Evolutionary conservation across 2,888 invertebrate species (phyloP), one percentile per base, ranked within the genome.

Genomic region (Clunio marinus): DNA sequence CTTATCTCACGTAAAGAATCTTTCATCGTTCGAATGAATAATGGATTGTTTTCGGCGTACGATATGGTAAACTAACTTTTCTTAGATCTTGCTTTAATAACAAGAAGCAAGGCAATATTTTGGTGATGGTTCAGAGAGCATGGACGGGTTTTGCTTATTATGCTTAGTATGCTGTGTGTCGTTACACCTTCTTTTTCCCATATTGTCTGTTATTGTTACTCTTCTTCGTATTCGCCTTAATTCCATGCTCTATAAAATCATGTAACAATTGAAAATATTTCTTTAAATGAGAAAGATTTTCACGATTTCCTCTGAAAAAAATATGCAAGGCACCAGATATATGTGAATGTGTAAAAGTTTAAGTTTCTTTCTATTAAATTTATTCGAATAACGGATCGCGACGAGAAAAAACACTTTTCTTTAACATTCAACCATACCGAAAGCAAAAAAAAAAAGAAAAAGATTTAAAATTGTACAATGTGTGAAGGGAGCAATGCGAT

Each of bases 21-120:
- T 65, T 28, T 22, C n/a, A 41, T 45, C 55, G 66, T 66, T 51
- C 32, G 66, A 66, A 66, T 55, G 66, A 55, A 55, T 66, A 65
- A 55, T 66, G 66, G 55, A 35, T 63, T 15, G 25, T n/a, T 37
- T 22, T 35, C 22, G n/a, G 66, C 22, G 62, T 55, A 66, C 55
- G 66, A 66, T 66, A 66, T 66, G 66, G 66, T 66, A 55, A 65
- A 66, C 66, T 66, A 66, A 66, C n/a, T 66, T 66, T 55, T 66
- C 66, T 32, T 32, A 66, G 66, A 66, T 66, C 28, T 66, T n/a
- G n/a, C 66, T 66, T 24, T 20, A 51, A 20, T 17, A 66, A 46
- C 41, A 45, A 65, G 28, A n/a, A 5, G 41, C 15, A 22, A 17
- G 22, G 51, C 7, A 41, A 41, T 57, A 27, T 66, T 65, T 66